Evolutionary conservation across 2,797 vertebrate genomes (phyloP), one percentile per base, ranked within the genome.

Genomic region (Neopelma chrysocephalum): DNA sequence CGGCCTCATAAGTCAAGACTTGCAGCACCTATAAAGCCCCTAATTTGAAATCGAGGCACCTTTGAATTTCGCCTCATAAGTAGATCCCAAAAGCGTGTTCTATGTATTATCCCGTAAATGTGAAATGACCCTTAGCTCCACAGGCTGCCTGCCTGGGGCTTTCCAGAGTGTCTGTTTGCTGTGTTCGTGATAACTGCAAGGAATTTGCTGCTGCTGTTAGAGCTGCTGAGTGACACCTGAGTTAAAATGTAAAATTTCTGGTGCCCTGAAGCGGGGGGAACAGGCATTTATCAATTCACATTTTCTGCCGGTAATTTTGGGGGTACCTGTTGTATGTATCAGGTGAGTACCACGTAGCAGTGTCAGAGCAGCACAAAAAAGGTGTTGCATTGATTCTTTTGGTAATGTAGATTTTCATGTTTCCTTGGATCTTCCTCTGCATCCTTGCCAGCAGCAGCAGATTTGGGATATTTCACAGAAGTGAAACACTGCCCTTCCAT

Each of bases 361-460:
- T 36, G 11, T 80, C 42, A 61, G 48, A 91, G 54, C 3, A 51
- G 15, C 16, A 48, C 12, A 45, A 54, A 82, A 82, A 65, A 2
- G 3, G 0, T 0, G 0, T 29, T 61, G 38, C 10, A 22, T 10
- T 72, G 12, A 38, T 82, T 73, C 21, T 73, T 82, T 36, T 66
- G 29, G 26, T 32, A n/a, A 14, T 43, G 42, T 0, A 3, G 23
- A 34, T 60, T 75, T 92, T 65, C 9, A 1, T 10, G 3, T 68
- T 81, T 80, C 27, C 31, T 81, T 93, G 15, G 26, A 40, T 61
- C 22, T 87, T 14, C 20, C 65, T 27, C 57, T 54, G 7, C 2
- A 6, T 54, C 12, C 1, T 1, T 6, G 6, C 8, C 12, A 42
- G 11, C 45, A 57, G 32, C 1, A 2, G 26, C 22, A 36, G 11